phyloP scores from a whole-genome alignment of 2,113 vertebrate species.

The Hippocampus comes region DNA sequence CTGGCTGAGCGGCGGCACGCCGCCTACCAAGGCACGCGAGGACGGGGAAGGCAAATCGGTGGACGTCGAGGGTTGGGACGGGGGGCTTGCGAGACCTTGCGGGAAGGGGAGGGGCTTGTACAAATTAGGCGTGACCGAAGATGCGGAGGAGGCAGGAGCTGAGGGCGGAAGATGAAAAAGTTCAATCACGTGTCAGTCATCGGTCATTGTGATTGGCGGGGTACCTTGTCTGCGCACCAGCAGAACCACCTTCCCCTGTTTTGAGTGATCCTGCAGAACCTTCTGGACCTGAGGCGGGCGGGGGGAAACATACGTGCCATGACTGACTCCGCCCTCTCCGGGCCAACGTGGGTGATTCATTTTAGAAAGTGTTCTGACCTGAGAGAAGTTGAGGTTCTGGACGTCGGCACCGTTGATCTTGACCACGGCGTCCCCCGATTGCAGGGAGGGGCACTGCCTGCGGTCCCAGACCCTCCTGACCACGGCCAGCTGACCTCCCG shows the following conservation, averaged over 20 bases:
- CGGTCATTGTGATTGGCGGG: neutral
- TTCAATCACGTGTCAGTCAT: neutral
- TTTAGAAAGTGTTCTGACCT: conserved; percentile 44
- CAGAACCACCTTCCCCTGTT: conserved; percentile 74
- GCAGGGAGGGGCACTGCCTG: conserved; percentile 69
- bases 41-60: conserved; percentile 46
- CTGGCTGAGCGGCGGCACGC: conserved; percentile 51
- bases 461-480: conserved; percentile 75
- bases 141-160: conserved; percentile 46
- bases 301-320: neutral
- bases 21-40: conserved; percentile 45
- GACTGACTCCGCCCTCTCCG: neutral
- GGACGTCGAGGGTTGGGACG: conserved; percentile 23
- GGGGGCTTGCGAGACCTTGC: conserved; percentile 32
- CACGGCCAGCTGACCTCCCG: conserved; percentile 62
- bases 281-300: conserved; percentile 68
- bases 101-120: conserved; percentile 53
- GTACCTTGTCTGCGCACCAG: conserved; percentile 72
- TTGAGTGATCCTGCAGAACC: conserved; percentile 75
- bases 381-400: conserved; percentile 69
- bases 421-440: conserved; percentile 69
- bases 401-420: conserved; percentile 76
- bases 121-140: conserved; percentile 58
- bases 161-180: neutral
- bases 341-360: too few relatives aligned